Base-by-base conservation (phyloP, 2,113 vertebrate genomes). In the Boleophthalmus pectinirostris region DNA sequence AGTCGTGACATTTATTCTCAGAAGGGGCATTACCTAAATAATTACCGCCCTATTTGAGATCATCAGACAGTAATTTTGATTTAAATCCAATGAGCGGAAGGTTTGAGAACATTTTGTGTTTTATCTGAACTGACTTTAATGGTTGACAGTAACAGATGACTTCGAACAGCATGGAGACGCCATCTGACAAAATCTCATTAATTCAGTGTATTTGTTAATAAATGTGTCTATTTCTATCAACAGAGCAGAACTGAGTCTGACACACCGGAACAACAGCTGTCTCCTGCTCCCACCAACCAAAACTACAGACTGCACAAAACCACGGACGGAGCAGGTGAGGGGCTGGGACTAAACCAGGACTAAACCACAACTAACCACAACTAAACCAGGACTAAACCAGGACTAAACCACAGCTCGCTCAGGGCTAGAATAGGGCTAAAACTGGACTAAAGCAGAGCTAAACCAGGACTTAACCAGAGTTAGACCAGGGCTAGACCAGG, bases 181-280 rank as follows among this genome's bases (percentile, higher is more conserved):
- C 58, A 61, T 61, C 58, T 61, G 58, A 61, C 25, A 18, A 61
- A 61, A 16, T 61, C 58, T 61, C 24, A 61, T 61, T 61, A 61
- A 61, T 61, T 61, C 58, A 29, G 24, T 33, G 58, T 25, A 20
- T 33, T 61, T 33, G 25, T 33, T 61, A 61, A 61, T 61, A 61
- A 33, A 29, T 33, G 15, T 18, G 58, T 61, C 58, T 58, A 25
- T 25, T 58, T 58, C 56, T 25, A 58, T 58, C 56, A 25, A 58
- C 56, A 58, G 56, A 58, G 56, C 56, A 25, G 56, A 58, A 58
- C 56, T 5, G 15, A 61, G 58, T 61, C 24, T 29, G 58, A 61
- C 24, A 15, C 23, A 61, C 15, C 24, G 29, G 58, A 61, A 25
- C 58, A 33, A 25, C 58, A 61, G 58, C 58, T 61, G 58, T 61